Conservation (phyloP, 2,888 invertebrate genomes). For the Machimus rusticus region DNA sequence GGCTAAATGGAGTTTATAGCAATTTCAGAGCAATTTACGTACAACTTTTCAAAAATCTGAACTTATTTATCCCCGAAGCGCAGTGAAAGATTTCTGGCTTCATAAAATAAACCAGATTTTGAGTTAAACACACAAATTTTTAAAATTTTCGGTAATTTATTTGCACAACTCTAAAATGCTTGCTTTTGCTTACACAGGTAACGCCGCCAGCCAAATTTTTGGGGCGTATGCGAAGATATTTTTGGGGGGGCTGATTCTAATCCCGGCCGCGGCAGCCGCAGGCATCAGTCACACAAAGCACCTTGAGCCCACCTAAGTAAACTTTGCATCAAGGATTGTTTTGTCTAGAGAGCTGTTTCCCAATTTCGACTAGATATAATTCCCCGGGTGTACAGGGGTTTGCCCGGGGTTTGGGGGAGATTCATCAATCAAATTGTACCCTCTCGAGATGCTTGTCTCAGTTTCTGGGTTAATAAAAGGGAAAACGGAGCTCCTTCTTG, state of each 20-base stretch:
- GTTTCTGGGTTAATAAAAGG: not conserved
- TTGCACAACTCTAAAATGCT: not conserved
- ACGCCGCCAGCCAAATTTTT: not conserved
- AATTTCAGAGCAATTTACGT: not conserved
- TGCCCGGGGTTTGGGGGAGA: not conserved
- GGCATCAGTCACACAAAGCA: constrained; percentile 18
- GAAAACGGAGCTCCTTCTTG: not conserved
- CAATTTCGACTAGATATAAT: not conserved
- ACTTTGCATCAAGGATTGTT: constrained; percentile 32
- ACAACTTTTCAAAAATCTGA: not conserved
- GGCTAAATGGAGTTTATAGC: not conserved
- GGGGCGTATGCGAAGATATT: not conserved
- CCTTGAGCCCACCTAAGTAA: constrained; percentile 15
- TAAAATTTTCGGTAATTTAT: not conserved
- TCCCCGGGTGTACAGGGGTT: not conserved
- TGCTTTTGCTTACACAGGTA: not conserved
- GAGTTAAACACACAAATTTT: not conserved
- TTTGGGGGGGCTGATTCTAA: not conserved
- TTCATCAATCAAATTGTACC: not conserved
- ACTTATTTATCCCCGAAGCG: not conserved
- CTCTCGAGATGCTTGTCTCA: not conserved
- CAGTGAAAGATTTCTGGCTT: not conserved
- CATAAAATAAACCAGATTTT: not conserved
- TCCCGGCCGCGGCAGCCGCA: not conserved
- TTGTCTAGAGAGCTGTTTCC: not conserved